These are phyloP conservation scores for Vidua macroura DNA, from an alignment of 2,113 vertebrate species.

Conservation along the genomic window DNA sequence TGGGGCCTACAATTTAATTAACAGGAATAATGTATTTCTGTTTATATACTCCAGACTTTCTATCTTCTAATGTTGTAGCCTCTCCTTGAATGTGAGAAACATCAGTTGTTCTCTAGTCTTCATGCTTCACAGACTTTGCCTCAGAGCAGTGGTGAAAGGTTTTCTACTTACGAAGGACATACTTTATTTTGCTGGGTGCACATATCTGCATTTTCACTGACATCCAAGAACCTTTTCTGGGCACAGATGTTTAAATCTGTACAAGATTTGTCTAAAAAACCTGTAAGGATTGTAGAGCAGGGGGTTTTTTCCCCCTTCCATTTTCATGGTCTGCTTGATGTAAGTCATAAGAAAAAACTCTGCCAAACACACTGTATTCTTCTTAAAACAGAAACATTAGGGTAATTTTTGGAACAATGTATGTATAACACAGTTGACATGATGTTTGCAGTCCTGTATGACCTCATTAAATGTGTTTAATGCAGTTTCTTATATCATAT, in stretches of 20 bases:
- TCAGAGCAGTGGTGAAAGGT: background rate
- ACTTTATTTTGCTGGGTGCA: background rate
- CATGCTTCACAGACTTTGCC: background rate
- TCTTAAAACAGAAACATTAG: background rate
- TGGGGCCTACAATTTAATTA: slow-evolving; percentile 3
- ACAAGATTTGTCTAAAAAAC: background rate
- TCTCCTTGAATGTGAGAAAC: background rate
- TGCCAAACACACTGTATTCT: background rate
- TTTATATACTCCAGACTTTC: background rate
- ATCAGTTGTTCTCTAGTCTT: background rate
- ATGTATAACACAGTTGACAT: background rate
- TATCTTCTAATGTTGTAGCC: background rate
- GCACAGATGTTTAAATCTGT: background rate
- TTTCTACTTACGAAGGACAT: background rate
- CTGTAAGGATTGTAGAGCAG: background rate
- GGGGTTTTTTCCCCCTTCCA: accelerated
- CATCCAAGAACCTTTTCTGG: background rate
- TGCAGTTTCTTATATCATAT: background rate
- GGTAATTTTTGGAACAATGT: background rate
- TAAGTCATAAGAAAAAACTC: background rate
- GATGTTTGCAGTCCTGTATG: background rate
- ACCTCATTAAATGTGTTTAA: background rate
- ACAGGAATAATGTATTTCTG: background rate
- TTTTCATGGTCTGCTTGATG: background rate
- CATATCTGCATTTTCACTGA: background rate